Base-by-base conservation (phyloP, 2,797 vertebrate genomes). In the Schizopygopsis malacanthus region DNA sequence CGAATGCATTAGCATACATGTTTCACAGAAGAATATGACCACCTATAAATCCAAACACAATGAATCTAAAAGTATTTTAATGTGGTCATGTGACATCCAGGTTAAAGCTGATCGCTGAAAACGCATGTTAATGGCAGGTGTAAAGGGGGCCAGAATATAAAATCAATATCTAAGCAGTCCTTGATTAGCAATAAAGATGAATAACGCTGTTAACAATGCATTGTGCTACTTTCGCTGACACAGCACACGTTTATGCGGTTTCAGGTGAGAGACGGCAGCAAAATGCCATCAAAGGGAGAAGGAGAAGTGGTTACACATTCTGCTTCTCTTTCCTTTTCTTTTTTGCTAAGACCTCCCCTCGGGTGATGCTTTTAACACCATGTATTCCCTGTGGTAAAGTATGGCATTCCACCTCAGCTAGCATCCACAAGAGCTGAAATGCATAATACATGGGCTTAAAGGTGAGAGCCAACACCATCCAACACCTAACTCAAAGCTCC, bases 351-450 rank as follows among this genome's bases (percentile, higher is more conserved):
- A 84, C 78, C 79, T 85, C 79, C 72, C 73, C 65, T 79, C 65
- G 54, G 71, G 47, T 63, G 37, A 47, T 50, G 41, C 69, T 73
- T 43, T 87, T 80, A 80, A 80, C 61, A 39, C 39, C n/a, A 18
- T 77, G 83, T 88, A 61, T 83, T 83, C 65, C 77, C 80, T 37
- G 20, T 71, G 45, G 83, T 63, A 79, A 52, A 81, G 76, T 37
- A 59, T 54, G 25, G 65, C 79, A 80, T 90, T 92, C 87, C 45
- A 73, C 18, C 54, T 41, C 86, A 81, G 90, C 80, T 82, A 82
- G 89, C 89, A 89, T 86, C 90, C 91, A 93, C 92, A 93, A 85
- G 89, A 84, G 78, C 78, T 93, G 83, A 92, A 93, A 94, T 91
- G 92, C 90, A 93, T 92, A 90, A 92, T 85, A 91, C 86, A 87